A percentile compares a stretch with the other conserved stretches of the same genome.
These are phyloP conservation scores for Junonia oenone DNA, from an alignment of 2,888 invertebrate species.

Conservation along the genomic window DNA sequence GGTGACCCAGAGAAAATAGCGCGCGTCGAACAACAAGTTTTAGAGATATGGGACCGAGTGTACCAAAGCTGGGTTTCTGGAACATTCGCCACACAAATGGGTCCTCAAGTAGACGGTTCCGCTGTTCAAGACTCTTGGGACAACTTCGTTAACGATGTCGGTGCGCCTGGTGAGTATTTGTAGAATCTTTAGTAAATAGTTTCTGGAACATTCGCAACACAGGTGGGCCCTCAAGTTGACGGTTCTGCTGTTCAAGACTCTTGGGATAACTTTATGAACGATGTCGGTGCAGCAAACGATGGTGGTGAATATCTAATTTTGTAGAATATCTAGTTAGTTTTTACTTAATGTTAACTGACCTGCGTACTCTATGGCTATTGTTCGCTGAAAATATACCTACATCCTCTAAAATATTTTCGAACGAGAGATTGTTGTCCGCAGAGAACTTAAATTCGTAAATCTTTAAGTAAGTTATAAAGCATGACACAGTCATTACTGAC, in stretches of 20 bases:
- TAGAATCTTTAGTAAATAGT: too few species aligned
- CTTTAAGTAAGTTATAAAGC: too few species aligned
- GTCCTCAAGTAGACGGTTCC: conserved; percentile 86
- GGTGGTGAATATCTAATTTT: conserved; percentile 81
- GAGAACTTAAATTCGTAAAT: too few species aligned
- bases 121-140: conserved; percentile 88
- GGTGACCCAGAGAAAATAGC: conserved; percentile 89
- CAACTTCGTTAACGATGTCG: conserved; percentile 83
- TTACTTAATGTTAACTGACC: too few species aligned
- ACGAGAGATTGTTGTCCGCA: too few species aligned
- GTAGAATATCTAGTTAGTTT: too few species aligned
- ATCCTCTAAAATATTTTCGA: too few species aligned
- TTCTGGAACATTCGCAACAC: conserved; percentile 80
- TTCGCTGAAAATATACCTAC: too few species aligned
- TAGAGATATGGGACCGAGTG: conserved; percentile 95
- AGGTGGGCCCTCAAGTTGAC: conserved; percentile 85
- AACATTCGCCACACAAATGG: conserved; percentile 70
- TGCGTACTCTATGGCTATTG: too few species aligned
- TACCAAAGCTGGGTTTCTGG: conserved; percentile 95
- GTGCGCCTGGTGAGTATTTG: conserved; percentile 84
- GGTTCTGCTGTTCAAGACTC: conserved; percentile 85
- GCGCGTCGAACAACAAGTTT: conserved; percentile 91
- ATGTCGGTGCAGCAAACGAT: conserved; percentile 84
- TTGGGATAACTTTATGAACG: conserved; percentile 85
- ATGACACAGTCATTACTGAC: too few species aligned